Evolutionary conservation across 2,797 vertebrate genomes (phyloP), one percentile per base, ranked within the genome.

Genomic region (Cyclura pinguis): DNA sequence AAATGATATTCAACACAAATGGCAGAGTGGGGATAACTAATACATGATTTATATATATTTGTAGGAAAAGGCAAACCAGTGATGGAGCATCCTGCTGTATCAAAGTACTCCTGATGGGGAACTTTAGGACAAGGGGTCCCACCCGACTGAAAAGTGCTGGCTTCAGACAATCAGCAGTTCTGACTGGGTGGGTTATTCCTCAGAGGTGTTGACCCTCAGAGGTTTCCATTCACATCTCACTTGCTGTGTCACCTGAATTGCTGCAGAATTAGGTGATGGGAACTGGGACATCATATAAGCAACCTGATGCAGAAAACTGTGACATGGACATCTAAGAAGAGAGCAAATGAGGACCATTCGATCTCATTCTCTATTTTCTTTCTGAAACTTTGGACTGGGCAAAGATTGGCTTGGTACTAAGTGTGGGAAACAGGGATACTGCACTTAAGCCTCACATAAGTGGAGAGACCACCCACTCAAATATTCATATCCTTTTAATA

Each of bases 1-100:
- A 97, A 97, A 97, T 97, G 80, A 98, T 97, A 98, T 97, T 97
- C 96, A 94, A 96, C 96, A 96, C 96, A 96, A 97, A 96, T 96
- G 87, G 96, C 95, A 92, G 96, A 96, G 96, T 84, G 24, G 90
- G 88, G 95, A 97, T 98, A 98, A 98, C 98, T 98, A 98, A 97
- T 94, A 57, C 95, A 96, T 97, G 97, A 98, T 98, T 98, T 98
- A 97, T 97, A 97, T 97, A 97, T 95, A 93, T 96, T 96, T 96
- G 89, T 92, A 95, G 92, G 93, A 81, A 84, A 88, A 94, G 86
- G 80, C 88, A 74, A 85, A 91, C 8, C 4, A 42, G 72, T 72
- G 78, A 81, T 90, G 20, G 84, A 89, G 86, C 27, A 50, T 77
- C 74, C 0, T 35, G 47, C 72, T 76, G 90, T 85, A 91, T 80